Conservation (phyloP, 2,113 vertebrate species). For the Bothrops jararaca region DNA sequence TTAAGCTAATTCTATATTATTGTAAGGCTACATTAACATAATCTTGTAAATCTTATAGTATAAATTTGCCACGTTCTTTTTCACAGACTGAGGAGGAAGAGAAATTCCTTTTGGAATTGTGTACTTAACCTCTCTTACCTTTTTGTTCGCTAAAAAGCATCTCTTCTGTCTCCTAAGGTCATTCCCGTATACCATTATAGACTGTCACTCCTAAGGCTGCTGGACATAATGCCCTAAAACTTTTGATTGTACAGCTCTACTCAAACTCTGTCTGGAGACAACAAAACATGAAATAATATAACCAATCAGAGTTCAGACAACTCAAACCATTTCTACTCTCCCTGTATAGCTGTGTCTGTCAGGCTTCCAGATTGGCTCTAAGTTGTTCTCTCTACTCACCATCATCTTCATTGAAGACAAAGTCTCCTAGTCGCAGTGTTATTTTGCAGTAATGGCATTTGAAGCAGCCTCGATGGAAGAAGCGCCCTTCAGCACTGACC, state of each 20-base stretch:
- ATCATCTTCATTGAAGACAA: constrained; percentile 71
- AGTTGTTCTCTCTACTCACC: constrained; percentile 67
- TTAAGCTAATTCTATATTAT: neutral
- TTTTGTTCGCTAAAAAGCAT: neutral
- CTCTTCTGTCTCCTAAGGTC: neutral
- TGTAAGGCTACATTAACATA: neutral
- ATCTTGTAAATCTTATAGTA: neutral
- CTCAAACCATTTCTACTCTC: neutral
- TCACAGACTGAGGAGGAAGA: neutral
- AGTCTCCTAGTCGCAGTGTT: constrained; percentile 83
- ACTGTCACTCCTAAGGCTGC: neutral
- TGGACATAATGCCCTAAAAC: neutral
- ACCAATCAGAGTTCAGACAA: neutral
- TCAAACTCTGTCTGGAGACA: neutral
- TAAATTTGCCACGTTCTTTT: neutral
- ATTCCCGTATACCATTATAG: neutral
- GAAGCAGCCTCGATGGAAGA: constrained; percentile 94
- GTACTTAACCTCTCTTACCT: neutral
- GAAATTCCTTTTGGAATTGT: neutral
- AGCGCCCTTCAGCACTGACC: constrained; percentile 82
- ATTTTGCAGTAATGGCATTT: constrained; percentile 76
- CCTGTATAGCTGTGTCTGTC: neutral
- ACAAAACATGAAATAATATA: neutral
- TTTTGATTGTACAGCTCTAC: neutral
- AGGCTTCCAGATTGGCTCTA: neutral